Percentiles rank a stretch among this genome's conserved stretches.
phyloP scores from a whole-genome alignment of 2,888 invertebrate genomes.

The Penaeus monodon region DNA sequence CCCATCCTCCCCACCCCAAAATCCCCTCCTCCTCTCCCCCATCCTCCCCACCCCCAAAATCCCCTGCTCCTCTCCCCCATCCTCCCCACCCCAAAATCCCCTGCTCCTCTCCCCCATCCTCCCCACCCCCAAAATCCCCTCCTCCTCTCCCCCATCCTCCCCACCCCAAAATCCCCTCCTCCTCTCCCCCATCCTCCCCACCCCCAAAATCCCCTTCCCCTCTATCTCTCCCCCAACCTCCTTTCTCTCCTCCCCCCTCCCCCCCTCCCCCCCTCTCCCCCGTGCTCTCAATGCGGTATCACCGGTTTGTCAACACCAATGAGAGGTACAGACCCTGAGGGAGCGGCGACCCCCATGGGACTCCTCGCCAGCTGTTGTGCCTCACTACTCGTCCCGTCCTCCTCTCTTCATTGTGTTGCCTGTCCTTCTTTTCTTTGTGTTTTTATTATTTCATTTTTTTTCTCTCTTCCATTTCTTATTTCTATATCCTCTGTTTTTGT shows the following conservation, averaged over 20 bases:
- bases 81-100: too few relatives aligned
- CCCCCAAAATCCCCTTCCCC: neutral
- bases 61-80: too few relatives aligned
- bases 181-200: too few relatives aligned
- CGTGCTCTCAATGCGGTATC: conserved; percentile 29
- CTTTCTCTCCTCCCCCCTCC: neutral
- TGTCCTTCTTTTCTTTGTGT: too few relatives aligned
- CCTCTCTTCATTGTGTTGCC: conserved; percentile 2
- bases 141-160: too few relatives aligned
- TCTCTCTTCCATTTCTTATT: too few relatives aligned
- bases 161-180: neutral
- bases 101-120: too few relatives aligned
- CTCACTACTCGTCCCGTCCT: neutral
- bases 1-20: too few relatives aligned
- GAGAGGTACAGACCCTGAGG: conserved; percentile 38
- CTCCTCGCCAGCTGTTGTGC: conserved; percentile 40
- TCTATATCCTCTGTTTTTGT: too few relatives aligned
- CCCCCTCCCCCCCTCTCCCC: neutral
- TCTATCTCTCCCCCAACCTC: neutral
- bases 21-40: too few relatives aligned
- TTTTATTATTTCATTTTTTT: too few relatives aligned
- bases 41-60: too few relatives aligned
- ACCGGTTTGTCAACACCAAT: conserved; percentile 55
- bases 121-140: neutral
- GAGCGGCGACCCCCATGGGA: conserved; percentile 22